Conservation (phyloP, 1,140 invertebrate species). For the Eufriesea mexicana region DNA sequence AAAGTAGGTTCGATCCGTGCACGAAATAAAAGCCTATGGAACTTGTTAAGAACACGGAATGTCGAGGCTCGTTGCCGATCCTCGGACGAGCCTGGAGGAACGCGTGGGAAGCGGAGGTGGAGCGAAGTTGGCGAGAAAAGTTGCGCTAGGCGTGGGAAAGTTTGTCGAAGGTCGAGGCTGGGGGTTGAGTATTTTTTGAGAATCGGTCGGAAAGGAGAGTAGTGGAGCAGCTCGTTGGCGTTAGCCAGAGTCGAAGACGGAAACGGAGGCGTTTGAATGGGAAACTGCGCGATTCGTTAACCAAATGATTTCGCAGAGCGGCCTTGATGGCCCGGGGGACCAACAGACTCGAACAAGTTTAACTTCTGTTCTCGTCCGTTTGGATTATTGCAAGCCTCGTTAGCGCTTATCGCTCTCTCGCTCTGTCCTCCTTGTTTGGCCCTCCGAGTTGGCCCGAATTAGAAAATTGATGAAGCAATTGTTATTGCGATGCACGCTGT, state of each 20-base stretch:
- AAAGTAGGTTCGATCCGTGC: conserved; percentile 12
- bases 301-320: conserved; percentile 12
- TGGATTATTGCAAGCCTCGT: conserved; percentile 22
- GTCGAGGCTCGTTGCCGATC: neutral
- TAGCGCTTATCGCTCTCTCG: neutral
- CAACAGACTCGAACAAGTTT: conserved; percentile 16
- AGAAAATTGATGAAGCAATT: conserved; percentile 22
- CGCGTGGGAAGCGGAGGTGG: neutral
- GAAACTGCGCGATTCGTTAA: conserved; percentile 33
- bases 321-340: conserved; percentile 7
- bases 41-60: conserved; percentile 30
- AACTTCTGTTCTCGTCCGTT: conserved; percentile 10
- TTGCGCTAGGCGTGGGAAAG: neutral
- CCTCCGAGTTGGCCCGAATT: neutral
- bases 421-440: neutral
- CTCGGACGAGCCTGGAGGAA: no score
- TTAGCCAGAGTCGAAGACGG: conserved; percentile 12
- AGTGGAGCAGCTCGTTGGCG: neutral
- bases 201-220: neutral
- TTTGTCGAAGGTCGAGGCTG: conserved; percentile 20
- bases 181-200: conserved; percentile 16
- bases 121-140: neutral
- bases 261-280: conserved; percentile 7
- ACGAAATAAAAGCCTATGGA: conserved; percentile 22
- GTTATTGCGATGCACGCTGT: neutral